Evolutionary conservation across 1,140 invertebrate species (phyloP).

Genomic region (Artemia franciscana): DNA sequence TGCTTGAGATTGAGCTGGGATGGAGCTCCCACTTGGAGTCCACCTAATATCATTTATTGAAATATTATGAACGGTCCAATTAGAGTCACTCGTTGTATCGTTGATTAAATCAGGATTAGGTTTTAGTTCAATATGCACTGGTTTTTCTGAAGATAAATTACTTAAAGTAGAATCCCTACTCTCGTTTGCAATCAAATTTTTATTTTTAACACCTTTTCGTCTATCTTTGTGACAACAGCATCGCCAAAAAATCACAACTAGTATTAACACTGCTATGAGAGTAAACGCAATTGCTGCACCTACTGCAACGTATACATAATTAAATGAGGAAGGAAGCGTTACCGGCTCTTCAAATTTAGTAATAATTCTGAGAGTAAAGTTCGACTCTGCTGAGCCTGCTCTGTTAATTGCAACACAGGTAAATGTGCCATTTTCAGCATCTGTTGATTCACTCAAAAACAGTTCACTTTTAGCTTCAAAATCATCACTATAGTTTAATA

Average conservation of each 20-base stretch:
- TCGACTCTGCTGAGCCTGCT: slow-evolving; percentile 43
- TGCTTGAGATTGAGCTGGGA: not conserved
- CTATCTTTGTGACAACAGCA: slow-evolving; percentile 26
- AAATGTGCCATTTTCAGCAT: slow-evolving; percentile 53
- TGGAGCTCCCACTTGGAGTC: not conserved
- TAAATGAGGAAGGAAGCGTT: slow-evolving; percentile 20
- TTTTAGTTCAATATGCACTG: slow-evolving; percentile 18
- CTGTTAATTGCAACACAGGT: slow-evolving; percentile 55
- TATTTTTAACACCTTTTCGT: slow-evolving; percentile 1
- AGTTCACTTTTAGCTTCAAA: slow-evolving; percentile 46
- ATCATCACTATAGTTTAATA: slow-evolving; percentile 37
- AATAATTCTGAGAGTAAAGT: slow-evolving; percentile 47
- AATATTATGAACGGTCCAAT: not conserved
- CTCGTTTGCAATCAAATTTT: not conserved
- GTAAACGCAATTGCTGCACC: slow-evolving; percentile 29
- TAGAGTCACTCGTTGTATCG: slow-evolving; percentile 33
- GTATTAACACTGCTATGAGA: slow-evolving; percentile 27
- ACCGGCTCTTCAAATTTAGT: slow-evolving; percentile 33
- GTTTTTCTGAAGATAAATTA: not conserved
- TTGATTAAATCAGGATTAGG: slow-evolving; percentile 50
- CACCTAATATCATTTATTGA: not conserved
- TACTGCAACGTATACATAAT: slow-evolving; percentile 35
- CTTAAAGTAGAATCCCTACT: not conserved
- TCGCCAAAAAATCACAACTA: slow-evolving; percentile 33
- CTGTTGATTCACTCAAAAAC: slow-evolving; percentile 42